Evolutionary conservation across 2,113 vertebrate genomes (phyloP).

Genomic region (Crypturellus undulatus): DNA sequence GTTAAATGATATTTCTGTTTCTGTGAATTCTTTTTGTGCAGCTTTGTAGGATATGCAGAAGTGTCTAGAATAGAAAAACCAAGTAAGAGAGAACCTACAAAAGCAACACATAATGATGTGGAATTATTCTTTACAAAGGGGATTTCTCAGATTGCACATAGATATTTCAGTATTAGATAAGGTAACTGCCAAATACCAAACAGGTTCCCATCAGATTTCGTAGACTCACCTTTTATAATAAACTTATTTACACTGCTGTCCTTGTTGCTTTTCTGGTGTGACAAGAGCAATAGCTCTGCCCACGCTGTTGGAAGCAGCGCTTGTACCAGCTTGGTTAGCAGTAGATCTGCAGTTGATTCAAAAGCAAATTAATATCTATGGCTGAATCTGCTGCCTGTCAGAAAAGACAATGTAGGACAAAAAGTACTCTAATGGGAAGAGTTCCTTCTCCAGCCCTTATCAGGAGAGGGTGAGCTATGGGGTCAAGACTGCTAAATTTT

Average conservation of each 20-base stretch:
- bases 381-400: background rate
- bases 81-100: background rate
- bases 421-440: background rate
- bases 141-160: background rate
- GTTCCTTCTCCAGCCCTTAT: background rate
- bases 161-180: background rate
- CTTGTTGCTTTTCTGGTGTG: background rate
- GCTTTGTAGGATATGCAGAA: background rate
- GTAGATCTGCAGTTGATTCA: background rate
- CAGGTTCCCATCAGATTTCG: rapidly evolving
- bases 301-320: background rate
- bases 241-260: background rate
- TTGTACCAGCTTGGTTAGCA: background rate
- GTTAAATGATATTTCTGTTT: background rate
- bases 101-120: background rate
- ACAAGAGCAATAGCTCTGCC: background rate
- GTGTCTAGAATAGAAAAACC: background rate
- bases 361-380: background rate
- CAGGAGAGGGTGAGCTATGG: background rate
- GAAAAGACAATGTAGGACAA: background rate
- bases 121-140: background rate
- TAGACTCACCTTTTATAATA: background rate
- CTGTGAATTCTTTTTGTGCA: background rate
- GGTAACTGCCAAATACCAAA: background rate
- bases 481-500: background rate